phyloP scores from a whole-genome alignment of 2,797 vertebrate genomes.

The Channallabes apus region DNA sequence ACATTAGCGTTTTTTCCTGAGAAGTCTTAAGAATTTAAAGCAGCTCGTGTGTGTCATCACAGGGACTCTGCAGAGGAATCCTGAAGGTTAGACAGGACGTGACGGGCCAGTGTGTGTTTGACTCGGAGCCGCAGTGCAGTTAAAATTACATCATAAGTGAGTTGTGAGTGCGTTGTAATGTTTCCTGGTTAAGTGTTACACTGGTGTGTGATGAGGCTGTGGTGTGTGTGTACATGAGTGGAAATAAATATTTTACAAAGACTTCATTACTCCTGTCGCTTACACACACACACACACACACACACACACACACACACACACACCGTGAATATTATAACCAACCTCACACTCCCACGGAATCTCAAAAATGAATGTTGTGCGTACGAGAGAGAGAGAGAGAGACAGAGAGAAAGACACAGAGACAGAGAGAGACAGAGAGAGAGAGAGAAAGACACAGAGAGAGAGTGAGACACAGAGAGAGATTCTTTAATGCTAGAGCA shows the following conservation, averaged over 20 bases:
- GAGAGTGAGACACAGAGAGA: background rate
- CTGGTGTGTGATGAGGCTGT: background rate
- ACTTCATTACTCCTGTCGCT: background rate
- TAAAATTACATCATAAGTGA: too few species aligned
- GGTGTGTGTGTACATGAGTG: background rate
- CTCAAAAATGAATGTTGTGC: constrained; percentile 75
- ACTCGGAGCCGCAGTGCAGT: too few species aligned
- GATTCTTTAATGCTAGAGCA: background rate
- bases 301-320: constrained; percentile 78
- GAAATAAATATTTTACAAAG: background rate
- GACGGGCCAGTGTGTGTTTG: too few species aligned
- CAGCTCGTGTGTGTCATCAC: too few species aligned
- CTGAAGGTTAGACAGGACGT: too few species aligned
- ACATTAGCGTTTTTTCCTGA: too few species aligned
- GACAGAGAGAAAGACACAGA: too few species aligned
- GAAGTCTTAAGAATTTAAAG: too few species aligned
- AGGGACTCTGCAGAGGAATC: too few species aligned
- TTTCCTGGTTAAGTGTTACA: too few species aligned
- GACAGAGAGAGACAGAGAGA: too few species aligned
- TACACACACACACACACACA: constrained; percentile 77
- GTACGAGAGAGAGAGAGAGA: constrained; percentile 4
- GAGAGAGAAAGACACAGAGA: background rate
- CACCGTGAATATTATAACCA: constrained; percentile 77
- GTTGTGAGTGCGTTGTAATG: too few species aligned
- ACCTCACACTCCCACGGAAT: constrained; percentile 69